These are phyloP conservation scores for Cheirogaleus major DNA, from an alignment of 2,797 vertebrate genomes.

Conservation along the genomic window DNA sequence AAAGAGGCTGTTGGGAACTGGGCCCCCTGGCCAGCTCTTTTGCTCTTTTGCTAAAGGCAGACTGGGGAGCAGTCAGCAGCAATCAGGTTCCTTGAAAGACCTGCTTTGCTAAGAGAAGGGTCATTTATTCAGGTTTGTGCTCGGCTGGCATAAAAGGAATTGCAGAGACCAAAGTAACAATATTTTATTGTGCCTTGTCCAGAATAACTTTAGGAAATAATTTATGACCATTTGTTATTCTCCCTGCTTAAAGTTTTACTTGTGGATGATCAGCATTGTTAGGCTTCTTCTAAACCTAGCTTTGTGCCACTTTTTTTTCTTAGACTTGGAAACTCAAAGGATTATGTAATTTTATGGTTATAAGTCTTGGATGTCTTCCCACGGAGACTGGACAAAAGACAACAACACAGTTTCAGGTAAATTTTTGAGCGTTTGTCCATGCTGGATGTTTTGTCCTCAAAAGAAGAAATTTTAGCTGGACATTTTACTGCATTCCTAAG, in stretches of 20 bases:
- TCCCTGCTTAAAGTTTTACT: not conserved
- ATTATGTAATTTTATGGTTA: not conserved
- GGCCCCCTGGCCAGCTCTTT: not conserved
- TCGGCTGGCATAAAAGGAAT: not conserved
- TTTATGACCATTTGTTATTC: not conserved
- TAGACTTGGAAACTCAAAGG: conserved; percentile 1
- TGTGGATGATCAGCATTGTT: not conserved
- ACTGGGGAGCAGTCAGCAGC: not conserved
- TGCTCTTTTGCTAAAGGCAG: not conserved
- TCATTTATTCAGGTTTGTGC: not conserved
- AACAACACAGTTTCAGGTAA: not conserved
- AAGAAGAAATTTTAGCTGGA: not conserved
- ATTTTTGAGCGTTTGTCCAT: not conserved
- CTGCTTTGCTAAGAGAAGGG: not conserved
- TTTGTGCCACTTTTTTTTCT: not conserved
- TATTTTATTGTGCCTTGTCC: not conserved
- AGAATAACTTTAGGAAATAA: not conserved
- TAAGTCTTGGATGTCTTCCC: not conserved
- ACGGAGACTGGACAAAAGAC: not conserved
- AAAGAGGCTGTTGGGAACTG: not conserved
- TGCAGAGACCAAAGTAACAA: not conserved
- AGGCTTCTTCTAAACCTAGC: not conserved
- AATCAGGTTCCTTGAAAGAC: not conserved
- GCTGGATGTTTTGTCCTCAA: not conserved
- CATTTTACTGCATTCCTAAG: not conserved